Conservation (phyloP, 2,888 invertebrate genomes). For the Hemithea aestivaria region DNA sequence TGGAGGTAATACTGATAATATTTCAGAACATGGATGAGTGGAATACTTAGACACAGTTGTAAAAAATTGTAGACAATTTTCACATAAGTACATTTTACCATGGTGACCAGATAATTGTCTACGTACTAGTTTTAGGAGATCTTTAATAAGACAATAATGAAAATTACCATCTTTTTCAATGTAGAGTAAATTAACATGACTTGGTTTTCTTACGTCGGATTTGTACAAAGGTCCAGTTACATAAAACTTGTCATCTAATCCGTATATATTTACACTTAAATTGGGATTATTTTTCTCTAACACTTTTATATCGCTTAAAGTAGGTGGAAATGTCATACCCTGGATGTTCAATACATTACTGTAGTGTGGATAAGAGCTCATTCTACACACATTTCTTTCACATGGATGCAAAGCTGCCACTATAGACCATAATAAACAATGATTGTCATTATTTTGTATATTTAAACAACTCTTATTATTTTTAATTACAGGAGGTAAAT, state of each 20-base stretch:
- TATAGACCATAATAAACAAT: slow-evolving; percentile 14
- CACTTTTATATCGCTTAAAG: slow-evolving; percentile 16
- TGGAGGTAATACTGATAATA: slow-evolving; percentile 9
- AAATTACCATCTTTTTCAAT: slow-evolving; percentile 13
- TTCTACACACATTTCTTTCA: slow-evolving; percentile 12
- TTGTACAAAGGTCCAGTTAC: slow-evolving; percentile 23
- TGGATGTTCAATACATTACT: slow-evolving; percentile 11
- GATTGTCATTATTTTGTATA: not conserved
- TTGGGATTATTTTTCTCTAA: no score
- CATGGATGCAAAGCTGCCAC: slow-evolving; percentile 1
- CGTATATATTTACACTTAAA: slow-evolving; percentile 21
- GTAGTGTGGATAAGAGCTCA: slow-evolving; percentile 19
- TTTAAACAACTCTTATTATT: not conserved
- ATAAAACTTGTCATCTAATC: slow-evolving; percentile 14
- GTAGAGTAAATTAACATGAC: slow-evolving; percentile 23
- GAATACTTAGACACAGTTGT: slow-evolving; percentile 8
- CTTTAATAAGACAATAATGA: slow-evolving; percentile 25
- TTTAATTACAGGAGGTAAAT: not conserved
- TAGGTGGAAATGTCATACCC: slow-evolving; percentile 17
- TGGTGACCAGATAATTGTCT: slow-evolving; percentile 18
- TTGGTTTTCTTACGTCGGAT: slow-evolving; percentile 9
- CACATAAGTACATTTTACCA: slow-evolving; percentile 20
- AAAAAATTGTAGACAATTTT: slow-evolving; percentile 21
- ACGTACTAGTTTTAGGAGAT: slow-evolving; percentile 17
- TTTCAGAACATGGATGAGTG: not conserved